phyloP scores from a whole-genome alignment of 37 sponge, comb jelly and placozoan species.

The Axinella damicornis region DNA sequence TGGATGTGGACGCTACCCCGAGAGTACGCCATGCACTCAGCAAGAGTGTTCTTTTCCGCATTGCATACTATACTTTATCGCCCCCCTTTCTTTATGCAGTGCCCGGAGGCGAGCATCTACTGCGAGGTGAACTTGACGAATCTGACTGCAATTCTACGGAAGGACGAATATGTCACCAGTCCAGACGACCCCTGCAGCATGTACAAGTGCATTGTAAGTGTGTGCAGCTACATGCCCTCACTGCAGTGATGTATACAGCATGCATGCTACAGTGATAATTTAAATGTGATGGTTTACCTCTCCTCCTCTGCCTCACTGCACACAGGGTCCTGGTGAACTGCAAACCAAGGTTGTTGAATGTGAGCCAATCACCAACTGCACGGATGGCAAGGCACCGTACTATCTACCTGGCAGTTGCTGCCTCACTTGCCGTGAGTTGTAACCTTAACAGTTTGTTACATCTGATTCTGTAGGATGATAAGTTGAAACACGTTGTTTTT shows the following conservation, averaged over 20 bases:
- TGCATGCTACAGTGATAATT: background rate
- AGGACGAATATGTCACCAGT: background rate
- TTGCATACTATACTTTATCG: too few species aligned
- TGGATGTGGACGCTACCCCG: too few species aligned
- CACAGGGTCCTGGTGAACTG: background rate
- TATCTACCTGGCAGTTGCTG: slow-evolving; percentile 60
- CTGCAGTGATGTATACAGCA: too few species aligned
- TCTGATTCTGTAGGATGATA: too few species aligned
- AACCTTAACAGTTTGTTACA: too few species aligned
- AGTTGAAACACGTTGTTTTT: too few species aligned
- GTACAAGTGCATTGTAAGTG: slow-evolving; percentile 41
- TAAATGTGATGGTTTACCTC: background rate
- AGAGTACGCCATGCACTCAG: too few species aligned
- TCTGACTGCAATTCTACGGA: background rate
- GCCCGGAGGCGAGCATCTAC: background rate
- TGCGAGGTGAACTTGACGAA: background rate
- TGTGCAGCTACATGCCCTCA: too few species aligned
- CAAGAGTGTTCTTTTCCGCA: too few species aligned
- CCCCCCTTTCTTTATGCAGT: background rate
- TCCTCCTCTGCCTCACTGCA: too few species aligned
- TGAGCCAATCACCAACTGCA: slow-evolving; percentile 4
- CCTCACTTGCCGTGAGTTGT: slow-evolving; percentile 54
- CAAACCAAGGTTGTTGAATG: background rate
- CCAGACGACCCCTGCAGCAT: slow-evolving; percentile 13
- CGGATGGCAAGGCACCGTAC: slow-evolving; percentile 70